Evolutionary conservation across 2,113 vertebrate species (phyloP), one percentile per base, ranked within the genome.

Genomic region (Brachirus orientalis): DNA sequence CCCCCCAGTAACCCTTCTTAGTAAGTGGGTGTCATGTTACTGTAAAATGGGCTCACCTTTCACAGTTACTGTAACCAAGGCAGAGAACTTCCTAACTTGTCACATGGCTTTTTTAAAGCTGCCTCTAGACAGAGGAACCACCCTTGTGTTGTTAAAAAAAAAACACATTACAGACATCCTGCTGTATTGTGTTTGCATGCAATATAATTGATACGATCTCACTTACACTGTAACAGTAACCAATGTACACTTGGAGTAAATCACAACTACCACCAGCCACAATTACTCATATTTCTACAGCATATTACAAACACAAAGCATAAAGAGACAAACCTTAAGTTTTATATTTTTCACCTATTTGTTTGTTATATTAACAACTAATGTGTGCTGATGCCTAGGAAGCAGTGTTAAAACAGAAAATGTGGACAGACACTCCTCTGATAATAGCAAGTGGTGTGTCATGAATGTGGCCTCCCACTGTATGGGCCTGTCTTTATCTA

Each of bases 31-130:
- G 41, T 88, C 65, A 52, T 46, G 69, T 89, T 83, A 82, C 84
- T 71, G 71, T 66, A 73, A 52, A 80, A 66, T 45, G 44, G 65
- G 69, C 59, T 89, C 72, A 60, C 57, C 72, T 91, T 91, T 88
- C 85, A 82, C 80, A 41, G 66, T 88, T 85, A 79, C 82, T 1
- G 88, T 87, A 90, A 89, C 85, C 86, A 88, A 88, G 84, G 65
- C 71, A 79, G 65, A 89, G 84, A 81, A 86, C 86, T 86, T 88
- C 75, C 83, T 63, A 16, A 36, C 75, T 72, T 75, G 71, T 78
- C 78, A 79, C 50, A 61, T 8, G 12, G 48, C 18, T 44, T 57
- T 67, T 53, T 20, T 19, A 19, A 74, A n/a, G n/a, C 12, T 0
- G 6, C 36, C 35, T 41, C 56, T 37, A 60, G 45, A 69, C 53